Evolutionary conservation across 2,113 vertebrate species (phyloP), one percentile per base, ranked within the genome.

Genomic region (Heterotis niloticus): DNA sequence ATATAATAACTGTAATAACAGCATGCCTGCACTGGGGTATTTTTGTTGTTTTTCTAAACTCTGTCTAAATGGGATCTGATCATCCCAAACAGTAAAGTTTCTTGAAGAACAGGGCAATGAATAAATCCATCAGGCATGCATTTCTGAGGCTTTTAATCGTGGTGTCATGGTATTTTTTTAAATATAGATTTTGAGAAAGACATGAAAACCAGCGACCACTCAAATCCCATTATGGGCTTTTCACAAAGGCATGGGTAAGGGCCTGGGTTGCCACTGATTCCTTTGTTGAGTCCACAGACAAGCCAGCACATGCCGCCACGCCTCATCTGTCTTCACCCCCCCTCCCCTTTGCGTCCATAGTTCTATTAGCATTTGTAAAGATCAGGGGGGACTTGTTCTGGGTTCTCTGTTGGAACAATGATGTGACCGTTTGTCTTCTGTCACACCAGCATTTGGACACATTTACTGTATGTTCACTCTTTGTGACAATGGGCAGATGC

Each of bases 301-400:
- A 52, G 82, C 82, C 80, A 12, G 18, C 14, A 56, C 84, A 81
- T 74, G 84, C 68, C 60, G 14, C 34, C 69, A 80, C n/a, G 80
- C 73, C 69, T 72, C 78, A 82, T 72, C 77, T 79, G 84, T 77
- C 78, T 69, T 64, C 64, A 68, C 71, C 78, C 77, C 82, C 69
- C 18, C 7, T 68, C 68, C 71, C 82, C 57, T 12, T 70, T 77
- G 75, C 79, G 59, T 83, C 78, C 80, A 79, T 77, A 82, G 79
- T 79, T 66, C 20, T 20, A 84, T 81, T 86, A 79, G 82, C 82
- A 86, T 86, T 77, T 81, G 59, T 82, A 71, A 44, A 81, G 79
- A 78, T 56, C 74, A 78, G n/a, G 44, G 71, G 77, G 64, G 79
- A 78, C 59, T 76, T 65, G 23, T 74, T 73, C 26, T 51, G 56